Evolutionary conservation across 2,797 vertebrate species (phyloP).

Genomic region (Cyprinodon diabolis): DNA sequence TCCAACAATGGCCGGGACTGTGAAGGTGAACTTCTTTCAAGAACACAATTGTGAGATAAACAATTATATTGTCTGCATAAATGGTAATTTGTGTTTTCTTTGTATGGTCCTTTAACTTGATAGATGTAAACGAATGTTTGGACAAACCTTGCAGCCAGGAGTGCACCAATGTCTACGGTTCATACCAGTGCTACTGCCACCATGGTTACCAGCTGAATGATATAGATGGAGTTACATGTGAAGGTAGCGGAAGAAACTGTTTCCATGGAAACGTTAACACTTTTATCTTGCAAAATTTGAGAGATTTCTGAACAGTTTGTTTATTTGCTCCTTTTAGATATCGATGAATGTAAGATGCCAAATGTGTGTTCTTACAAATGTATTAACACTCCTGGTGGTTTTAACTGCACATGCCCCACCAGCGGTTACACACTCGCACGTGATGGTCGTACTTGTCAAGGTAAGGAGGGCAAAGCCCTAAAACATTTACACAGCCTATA

Average conservation of each 20-base stretch:
- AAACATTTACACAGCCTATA: background rate
- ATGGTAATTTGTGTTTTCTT: background rate
- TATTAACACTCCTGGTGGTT: constrained; percentile 88
- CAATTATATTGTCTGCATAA: background rate
- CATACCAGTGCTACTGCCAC: constrained; percentile 93
- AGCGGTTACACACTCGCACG: constrained; percentile 84
- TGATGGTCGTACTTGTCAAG: constrained; percentile 90
- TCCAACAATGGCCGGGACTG: constrained; percentile 84
- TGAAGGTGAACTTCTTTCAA: constrained; percentile 78
- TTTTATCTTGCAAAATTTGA: background rate
- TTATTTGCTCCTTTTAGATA: constrained; percentile 77
- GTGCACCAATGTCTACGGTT: constrained; percentile 90
- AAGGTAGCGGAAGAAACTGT: constrained; percentile 77
- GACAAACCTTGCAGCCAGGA: constrained; percentile 90
- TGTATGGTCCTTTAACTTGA: background rate
- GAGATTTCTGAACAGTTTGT: background rate
- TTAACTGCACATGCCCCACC: constrained; percentile 88
- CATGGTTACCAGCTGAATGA: constrained; percentile 91
- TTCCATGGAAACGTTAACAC: too few species aligned
- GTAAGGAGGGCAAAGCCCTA: constrained; percentile 61
- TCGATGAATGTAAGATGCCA: constrained; percentile 90
- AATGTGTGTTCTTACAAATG: constrained; percentile 90
- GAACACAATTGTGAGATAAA: background rate
- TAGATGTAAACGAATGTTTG: constrained; percentile 91
- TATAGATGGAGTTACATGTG: constrained; percentile 85